These are phyloP conservation scores for Ranitomeya imitator DNA, from an alignment of 2,113 vertebrate species.

Conservation along the genomic window DNA sequence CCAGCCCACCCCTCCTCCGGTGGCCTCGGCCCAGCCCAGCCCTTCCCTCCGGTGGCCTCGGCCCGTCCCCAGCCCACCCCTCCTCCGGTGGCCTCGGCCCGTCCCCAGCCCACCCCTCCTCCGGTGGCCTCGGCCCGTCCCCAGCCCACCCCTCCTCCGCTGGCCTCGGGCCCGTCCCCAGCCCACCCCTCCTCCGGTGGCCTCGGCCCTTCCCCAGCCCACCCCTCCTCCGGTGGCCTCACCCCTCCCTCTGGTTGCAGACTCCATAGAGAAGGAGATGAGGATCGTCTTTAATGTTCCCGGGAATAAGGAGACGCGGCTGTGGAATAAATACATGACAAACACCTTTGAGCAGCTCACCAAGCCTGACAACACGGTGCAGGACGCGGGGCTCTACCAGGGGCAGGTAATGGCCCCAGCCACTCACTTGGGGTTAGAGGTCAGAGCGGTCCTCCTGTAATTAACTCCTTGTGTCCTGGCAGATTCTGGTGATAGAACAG, in stretches of 20 bases:
- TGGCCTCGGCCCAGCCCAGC: too few relatives aligned
- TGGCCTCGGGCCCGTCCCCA: neutral
- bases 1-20: too few relatives aligned
- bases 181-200: neutral
- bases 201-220: too few relatives aligned
- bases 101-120: too few relatives aligned
- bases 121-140: too few relatives aligned
- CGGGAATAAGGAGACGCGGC: conserved; percentile 85
- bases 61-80: too few relatives aligned
- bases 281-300: conserved; percentile 88
- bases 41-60: too few relatives aligned
- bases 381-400: conserved; percentile 93
- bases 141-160: neutral
- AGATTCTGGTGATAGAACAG: conserved; percentile 94
- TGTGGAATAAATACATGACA: conserved; percentile 95
- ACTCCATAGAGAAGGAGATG: conserved; percentile 93
- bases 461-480: conserved; percentile 59
- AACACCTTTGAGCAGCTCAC: conserved; percentile 90
- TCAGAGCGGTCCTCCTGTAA: conserved; percentile 1
- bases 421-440: neutral
- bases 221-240: too few relatives aligned
- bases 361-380: conserved; percentile 92
- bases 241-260: conserved; percentile 65
- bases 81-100: too few relatives aligned
- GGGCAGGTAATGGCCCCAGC: conserved; percentile 82